Base-by-base conservation (phyloP, 2,113 vertebrate genomes). In the Seriola aureovittata region DNA sequence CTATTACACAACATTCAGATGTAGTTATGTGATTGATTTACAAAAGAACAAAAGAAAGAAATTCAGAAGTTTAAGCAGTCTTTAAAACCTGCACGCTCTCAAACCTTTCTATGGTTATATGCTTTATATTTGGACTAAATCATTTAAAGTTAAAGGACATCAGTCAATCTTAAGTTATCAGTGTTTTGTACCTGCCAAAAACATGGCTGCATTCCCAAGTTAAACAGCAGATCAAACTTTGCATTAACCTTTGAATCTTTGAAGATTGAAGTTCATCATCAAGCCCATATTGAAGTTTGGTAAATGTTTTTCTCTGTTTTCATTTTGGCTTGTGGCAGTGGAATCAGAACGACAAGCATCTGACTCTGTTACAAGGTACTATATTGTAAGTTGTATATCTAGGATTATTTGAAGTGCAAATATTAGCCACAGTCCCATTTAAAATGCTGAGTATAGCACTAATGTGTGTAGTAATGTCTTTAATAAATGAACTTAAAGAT, bases 221-320 rank as follows among this genome's bases (percentile, higher is more conserved):
- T 80, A 83, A 82, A 87, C 72, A 82, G 40, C 42, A 85, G 81
- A 78, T 77, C 65, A 67, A 84, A 81, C 14, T 68, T 21, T 64
- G 25, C 8, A 29, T 10, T 12, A 78, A 85, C 84, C 75, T 90
- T 80, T 91, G 63, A 81, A 67, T 81, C 38, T 82, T 81, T 89
- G 71, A 55, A 21, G 81, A 70, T 64, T 79, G 83, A 90, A 89
- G 88, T 90, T 78, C 84, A 84, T 78, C 8, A 75, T 81, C 17
- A 38, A 48, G 57, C 48, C 54, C 13, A 48, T 75, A 69, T 70
- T 2, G n/a, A 86, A 74, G 57, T 81, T 72, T 75, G 50, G 25
- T 55, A 73, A 66, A 75, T 82, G 69, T 85, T 87, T 29, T 85
- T 82, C 36, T 19, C 21, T 57, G 69, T 80, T 57, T 71, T 83